phyloP scores from a whole-genome alignment of 2,797 vertebrate genomes.

The Muraenolepis orangiensis region DNA sequence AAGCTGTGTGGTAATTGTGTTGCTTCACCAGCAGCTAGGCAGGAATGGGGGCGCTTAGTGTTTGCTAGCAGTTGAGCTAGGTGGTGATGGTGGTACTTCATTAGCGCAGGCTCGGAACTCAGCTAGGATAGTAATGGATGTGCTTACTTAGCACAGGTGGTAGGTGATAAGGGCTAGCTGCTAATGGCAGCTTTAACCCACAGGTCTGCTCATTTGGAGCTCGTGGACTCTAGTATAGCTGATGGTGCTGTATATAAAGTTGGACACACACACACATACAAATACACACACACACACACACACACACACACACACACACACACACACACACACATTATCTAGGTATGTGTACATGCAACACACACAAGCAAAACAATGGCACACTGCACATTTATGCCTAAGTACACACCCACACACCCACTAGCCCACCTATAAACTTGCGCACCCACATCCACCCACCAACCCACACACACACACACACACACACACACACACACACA shows the following conservation, averaged over 20 bases:
- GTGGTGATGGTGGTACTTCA: not conserved
- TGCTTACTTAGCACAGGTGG: conserved; percentile 1
- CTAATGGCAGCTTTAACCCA: not conserved
- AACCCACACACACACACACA: not conserved
- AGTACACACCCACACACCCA: not conserved
- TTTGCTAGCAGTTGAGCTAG: not conserved
- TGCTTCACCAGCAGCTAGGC: not conserved
- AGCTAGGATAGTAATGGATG: not conserved
- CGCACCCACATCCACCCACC: not conserved
- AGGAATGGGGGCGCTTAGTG: not conserved
- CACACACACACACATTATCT: not conserved
- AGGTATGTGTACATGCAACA: not conserved
- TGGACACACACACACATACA: not conserved
- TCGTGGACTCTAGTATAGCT: not conserved
- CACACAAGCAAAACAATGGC: not conserved
- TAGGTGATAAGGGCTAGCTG: not conserved
- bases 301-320: not conserved
- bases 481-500: too few relatives aligned
- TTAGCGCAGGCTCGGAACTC: not conserved
- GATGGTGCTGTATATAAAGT: not conserved
- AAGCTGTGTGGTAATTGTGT: not conserved
- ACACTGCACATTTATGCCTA: not conserved
- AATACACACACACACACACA: not conserved
- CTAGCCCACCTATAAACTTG: not conserved
- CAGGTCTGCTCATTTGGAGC: not conserved